Percentiles rank a stretch among this genome's conserved stretches.
Conservation (phyloP, 2,888 invertebrate species). For the Drosophila pseudotakahashii region DNA sequence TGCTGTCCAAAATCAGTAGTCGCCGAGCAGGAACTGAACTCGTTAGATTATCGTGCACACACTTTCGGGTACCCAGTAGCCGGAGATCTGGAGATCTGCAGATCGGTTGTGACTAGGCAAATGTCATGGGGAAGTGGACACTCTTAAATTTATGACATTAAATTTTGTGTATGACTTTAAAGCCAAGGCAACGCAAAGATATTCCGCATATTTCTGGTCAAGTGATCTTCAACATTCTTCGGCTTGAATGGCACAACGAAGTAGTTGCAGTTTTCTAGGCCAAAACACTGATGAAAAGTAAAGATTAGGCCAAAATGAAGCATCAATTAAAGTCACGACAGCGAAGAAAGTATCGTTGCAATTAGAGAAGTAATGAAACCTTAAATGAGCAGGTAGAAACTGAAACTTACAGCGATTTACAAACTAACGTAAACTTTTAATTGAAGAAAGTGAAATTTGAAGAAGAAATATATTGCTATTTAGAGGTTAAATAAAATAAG, state of each 20-base stretch:
- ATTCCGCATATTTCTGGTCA: neutral
- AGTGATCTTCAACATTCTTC: slow-evolving; percentile 8
- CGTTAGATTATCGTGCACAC: slow-evolving; percentile 23
- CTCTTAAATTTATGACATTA: slow-evolving; percentile 23
- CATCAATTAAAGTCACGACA: slow-evolving; percentile 22
- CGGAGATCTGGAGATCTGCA: slow-evolving; percentile 23
- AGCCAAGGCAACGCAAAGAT: slow-evolving; percentile 6
- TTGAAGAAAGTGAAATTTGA: slow-evolving; percentile 19
- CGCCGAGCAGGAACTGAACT: slow-evolving; percentile 34
- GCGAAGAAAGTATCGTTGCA: slow-evolving; percentile 17
- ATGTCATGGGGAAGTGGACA: slow-evolving; percentile 10
- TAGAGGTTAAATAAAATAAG: too few relatives aligned
- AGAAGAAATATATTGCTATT: neutral
- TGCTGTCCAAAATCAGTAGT: slow-evolving; percentile 21
- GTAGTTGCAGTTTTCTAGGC: slow-evolving; percentile 5
- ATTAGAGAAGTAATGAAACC: slow-evolving; percentile 21
- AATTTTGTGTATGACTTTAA: neutral
- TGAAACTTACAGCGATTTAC: neutral
- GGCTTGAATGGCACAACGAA: slow-evolving; percentile 5
- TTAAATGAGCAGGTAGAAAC: slow-evolving; percentile 13
- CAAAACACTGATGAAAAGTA: neutral
- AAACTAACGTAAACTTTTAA: slow-evolving; percentile 6
- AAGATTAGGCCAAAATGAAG: slow-evolving; percentile 11
- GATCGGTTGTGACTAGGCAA: slow-evolving; percentile 24
- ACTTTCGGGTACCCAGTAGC: slow-evolving; percentile 21